Conservation (phyloP, 1,140 invertebrate species). For the Lepidurus apus region DNA sequence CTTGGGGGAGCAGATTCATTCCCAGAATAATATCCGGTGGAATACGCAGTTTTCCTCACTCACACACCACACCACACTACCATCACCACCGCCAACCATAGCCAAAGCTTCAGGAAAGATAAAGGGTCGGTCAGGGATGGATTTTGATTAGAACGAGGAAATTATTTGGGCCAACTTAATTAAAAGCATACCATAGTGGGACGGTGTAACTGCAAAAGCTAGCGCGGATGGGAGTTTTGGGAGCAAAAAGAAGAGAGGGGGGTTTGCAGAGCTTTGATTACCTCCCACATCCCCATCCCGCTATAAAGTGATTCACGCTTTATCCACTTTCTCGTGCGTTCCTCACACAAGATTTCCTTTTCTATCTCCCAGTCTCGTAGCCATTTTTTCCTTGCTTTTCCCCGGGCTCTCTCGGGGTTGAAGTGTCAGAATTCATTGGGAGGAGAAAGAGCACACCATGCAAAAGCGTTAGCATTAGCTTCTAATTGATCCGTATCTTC, state of each 20-base stretch:
- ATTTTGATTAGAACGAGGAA: constrained; percentile 19
- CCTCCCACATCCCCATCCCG: not conserved
- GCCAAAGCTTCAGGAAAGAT: constrained; percentile 18
- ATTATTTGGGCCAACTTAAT: constrained; percentile 19
- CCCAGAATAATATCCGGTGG: constrained; percentile 2
- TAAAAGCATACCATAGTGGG: constrained; percentile 21
- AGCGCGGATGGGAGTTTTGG: not conserved
- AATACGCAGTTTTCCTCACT: constrained; percentile 15
- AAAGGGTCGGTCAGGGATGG: constrained; percentile 20
- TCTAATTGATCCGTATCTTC: not conserved
- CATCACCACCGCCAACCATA: not conserved
- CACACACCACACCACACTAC: not conserved
- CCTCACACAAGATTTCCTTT: too few species aligned
- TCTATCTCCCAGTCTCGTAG: too few species aligned
- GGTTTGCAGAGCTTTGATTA: constrained; percentile 4
- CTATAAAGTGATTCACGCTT: constrained; percentile 17
- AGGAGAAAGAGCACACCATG: not conserved
- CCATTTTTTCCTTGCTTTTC: too few species aligned
- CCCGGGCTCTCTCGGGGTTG: too few species aligned
- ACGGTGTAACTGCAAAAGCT: not conserved
- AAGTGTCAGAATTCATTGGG: not conserved
- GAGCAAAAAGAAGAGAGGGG: not conserved
- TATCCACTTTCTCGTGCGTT: not conserved
- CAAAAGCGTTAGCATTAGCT: not conserved
- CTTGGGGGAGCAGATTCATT: not conserved